Evolutionary conservation across 2,113 vertebrate species (phyloP), one percentile per base, ranked within the genome.

Genomic region (Ciconia stormi): DNA sequence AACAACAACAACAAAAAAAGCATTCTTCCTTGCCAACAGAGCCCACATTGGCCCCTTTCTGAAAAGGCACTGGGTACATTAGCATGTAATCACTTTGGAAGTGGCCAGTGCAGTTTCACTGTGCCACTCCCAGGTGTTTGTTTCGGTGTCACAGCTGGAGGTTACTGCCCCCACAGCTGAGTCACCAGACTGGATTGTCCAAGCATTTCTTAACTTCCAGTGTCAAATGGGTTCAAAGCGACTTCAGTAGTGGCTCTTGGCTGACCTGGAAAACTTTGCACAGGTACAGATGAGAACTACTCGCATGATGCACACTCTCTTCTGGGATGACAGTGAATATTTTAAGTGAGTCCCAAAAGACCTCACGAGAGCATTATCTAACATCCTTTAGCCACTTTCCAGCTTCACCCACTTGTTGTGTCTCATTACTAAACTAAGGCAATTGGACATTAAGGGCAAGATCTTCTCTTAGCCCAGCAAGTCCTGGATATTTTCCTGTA

Each of bases 131-230:
- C 36, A 22, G 38, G 30, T 90, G 81, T 82, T 93, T 90, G 70
- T 49, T 90, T 87, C 11, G 2, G 32, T 89, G 70, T 69, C 81
- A 87, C 73, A 91, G 73, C 23, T 74, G 55, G 50, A 94, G 26
- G 81, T 71, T 71, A 55, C 73, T 72, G 82, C 62, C 87, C 34
- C 70, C 36, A 34, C 34, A 72, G 56, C 10, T 4, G 0, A 88
- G 58, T 82, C 87, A 90, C 62, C 70, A 42, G 20, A 85, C 49
- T 65, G 84, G 84, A 93, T 66, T 7, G 15, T 56, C 66, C 53
- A 76, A 80, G 70, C 30, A 23, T 85, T 96, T 91, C 90, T 69
- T 90, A 94, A 94, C 66, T 93, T 85, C 26, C 44, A 32, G 62
- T n/a, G 93, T 93, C 90, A 94, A 80, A 53, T 16, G 46, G 36